Percentiles rank a stretch among this genome's conserved stretches.
Conservation (phyloP, 1,140 invertebrate genomes). For the Eurosta solidaginis region DNA sequence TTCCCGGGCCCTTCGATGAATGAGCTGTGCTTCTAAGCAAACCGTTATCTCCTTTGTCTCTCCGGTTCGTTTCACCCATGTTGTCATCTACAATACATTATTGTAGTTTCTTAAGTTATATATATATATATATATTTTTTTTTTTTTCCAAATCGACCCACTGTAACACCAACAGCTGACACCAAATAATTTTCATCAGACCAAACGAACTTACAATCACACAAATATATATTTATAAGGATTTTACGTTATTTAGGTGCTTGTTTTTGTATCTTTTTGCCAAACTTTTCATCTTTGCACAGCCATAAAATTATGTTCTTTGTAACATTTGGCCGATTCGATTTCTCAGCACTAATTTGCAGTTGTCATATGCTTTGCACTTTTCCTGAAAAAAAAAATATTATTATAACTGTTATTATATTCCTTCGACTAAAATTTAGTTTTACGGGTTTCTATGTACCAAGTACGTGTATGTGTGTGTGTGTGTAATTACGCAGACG, state of each 20-base stretch:
- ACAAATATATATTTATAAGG: neutral
- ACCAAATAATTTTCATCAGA: neutral
- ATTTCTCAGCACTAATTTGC: neutral
- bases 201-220: constrained; percentile 6
- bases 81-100: too few relatives aligned
- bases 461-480: neutral
- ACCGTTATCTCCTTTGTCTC: too few relatives aligned
- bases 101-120: too few relatives aligned
- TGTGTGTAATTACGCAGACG: neutral
- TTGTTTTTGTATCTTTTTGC: neutral
- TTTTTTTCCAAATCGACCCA: neutral
- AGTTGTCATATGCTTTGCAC: neutral
- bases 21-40: too few relatives aligned
- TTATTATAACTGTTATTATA: neutral
- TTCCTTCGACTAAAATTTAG: neutral
- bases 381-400: neutral
- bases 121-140: neutral
- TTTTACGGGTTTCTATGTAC: too few relatives aligned
- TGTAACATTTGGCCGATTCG: neutral
- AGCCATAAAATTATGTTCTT: constrained; percentile 7
- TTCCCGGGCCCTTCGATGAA: too few relatives aligned
- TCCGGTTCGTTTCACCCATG: too few relatives aligned
- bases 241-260: too few relatives aligned
- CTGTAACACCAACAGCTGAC: neutral
- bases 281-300: neutral